A percentile compares a stretch with the other conserved stretches of the same genome.
phyloP scores from a whole-genome alignment of 2,888 invertebrate genomes.

The Alitta virens region DNA sequence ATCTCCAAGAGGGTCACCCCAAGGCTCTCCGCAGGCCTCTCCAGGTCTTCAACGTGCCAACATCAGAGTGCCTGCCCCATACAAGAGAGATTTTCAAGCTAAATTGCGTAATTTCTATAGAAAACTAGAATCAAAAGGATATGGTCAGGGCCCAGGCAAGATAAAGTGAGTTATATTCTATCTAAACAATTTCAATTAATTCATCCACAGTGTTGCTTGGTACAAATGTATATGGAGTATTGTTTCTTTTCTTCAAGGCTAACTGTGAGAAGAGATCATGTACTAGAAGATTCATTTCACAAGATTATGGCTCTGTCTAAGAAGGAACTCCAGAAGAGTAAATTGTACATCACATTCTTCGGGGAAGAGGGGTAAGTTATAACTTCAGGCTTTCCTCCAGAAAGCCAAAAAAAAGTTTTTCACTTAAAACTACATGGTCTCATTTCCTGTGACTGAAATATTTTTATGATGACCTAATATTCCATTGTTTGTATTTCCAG shows the following conservation, averaged over 20 bases:
- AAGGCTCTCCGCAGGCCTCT: slow-evolving; percentile 74
- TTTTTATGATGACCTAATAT: too few relatives aligned
- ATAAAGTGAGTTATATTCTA: slow-evolving; percentile 73
- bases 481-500: slow-evolving; percentile 44
- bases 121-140: slow-evolving; percentile 92
- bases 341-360: slow-evolving; percentile 78
- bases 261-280: slow-evolving; percentile 86
- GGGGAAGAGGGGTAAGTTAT: slow-evolving; percentile 80
- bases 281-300: slow-evolving; percentile 93
- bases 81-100: slow-evolving; percentile 89
- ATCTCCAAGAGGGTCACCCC: slow-evolving; percentile 65
- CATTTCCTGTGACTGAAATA: too few relatives aligned
- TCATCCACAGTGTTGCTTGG: too few relatives aligned
- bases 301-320: slow-evolving; percentile 95
- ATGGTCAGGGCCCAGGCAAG: slow-evolving; percentile 95
- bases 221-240: too few relatives aligned
- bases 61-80: slow-evolving; percentile 82
- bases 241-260: slow-evolving; percentile 68
- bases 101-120: slow-evolving; percentile 91
- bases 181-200: too few relatives aligned
- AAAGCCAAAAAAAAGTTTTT: too few relatives aligned
- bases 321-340: slow-evolving; percentile 91
- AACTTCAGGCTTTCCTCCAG: too few relatives aligned
- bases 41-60: slow-evolving; percentile 67
- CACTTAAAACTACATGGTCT: too few relatives aligned